These are phyloP conservation scores for Brotula barbata DNA, from an alignment of 2,797 vertebrate genomes.

Conservation along the genomic window DNA sequence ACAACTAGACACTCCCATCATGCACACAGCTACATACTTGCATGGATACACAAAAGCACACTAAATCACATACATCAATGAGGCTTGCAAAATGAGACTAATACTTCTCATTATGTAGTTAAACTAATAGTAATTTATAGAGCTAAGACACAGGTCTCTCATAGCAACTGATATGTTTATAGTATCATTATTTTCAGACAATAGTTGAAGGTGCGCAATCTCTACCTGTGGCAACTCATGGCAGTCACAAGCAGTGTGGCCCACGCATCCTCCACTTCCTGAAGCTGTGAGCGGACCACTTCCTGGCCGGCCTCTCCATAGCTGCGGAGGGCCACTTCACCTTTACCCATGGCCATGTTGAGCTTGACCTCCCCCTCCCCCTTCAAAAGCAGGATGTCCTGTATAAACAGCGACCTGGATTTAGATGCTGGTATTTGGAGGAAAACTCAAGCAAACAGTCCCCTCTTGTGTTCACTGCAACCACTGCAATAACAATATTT, in stretches of 20 bases:
- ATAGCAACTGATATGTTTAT: too few species aligned
- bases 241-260: slow-evolving; percentile 84
- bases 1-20: slow-evolving; percentile 4
- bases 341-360: slow-evolving; percentile 96
- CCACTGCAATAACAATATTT: background rate
- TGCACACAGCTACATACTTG: slow-evolving; percentile 12
- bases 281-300: slow-evolving; percentile 85
- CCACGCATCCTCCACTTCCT: slow-evolving; percentile 89
- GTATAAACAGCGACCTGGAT: slow-evolving; percentile 46
- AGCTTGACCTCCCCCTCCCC: slow-evolving; percentile 96
- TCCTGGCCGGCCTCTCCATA: slow-evolving; percentile 84
- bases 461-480: slow-evolving; percentile 58
- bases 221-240: slow-evolving; percentile 87
- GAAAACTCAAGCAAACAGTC: slow-evolving; percentile 42
- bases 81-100: slow-evolving; percentile 62
- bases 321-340: slow-evolving; percentile 86
- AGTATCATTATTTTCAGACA: too few species aligned
- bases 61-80: slow-evolving; percentile 57
- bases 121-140: slow-evolving; percentile 70
- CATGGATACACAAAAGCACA: slow-evolving; percentile 13
- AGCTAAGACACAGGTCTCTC: slow-evolving; percentile 53
- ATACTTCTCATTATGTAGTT: slow-evolving; percentile 68
- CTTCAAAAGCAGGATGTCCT: slow-evolving; percentile 97
- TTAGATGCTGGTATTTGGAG: background rate
- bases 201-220: slow-evolving; percentile 5